Evolutionary conservation across 1,140 invertebrate genomes (phyloP), one percentile per base, ranked within the genome.

Genomic region (Lutraria rhynchaena): DNA sequence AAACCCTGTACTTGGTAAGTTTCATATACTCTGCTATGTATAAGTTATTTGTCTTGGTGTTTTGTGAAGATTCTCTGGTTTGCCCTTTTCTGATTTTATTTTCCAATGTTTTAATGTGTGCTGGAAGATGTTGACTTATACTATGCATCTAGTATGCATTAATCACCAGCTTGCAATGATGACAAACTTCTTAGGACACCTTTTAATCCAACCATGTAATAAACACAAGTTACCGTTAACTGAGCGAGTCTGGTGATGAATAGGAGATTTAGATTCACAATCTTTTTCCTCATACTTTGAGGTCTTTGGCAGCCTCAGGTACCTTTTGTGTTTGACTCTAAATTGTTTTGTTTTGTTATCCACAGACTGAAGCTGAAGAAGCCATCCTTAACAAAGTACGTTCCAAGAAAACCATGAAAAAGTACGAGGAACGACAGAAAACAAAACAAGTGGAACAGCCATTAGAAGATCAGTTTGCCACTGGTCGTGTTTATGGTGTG

Each of bases 381-480:
- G 96, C 96, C 88, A 95, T 97, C 70, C 94, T 99, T 58, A 98
- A 97, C 93, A 98, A 98, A 92, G 98, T 98, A 90, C 94, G 96
- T 82, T 98, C 97, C 77, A 97, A 98, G 91, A 99, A 98, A 92
- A 95, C 95, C 3, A 95, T 96, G 91, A 96, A 97, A 92, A 99
- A 99, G 93, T 99, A 99, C 92, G 95, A 97, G 91, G 94, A 95
- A 35, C 95, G 99, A 85, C 98, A 99, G 92, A 96, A 97, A 91
- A 94, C 95, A 60, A 96, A 97, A 44, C 98, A 98, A 93, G 97
- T 99, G 85, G 99, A 99, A 90, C 94, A 95, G 83, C 95, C 95
- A 77, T 89, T 99, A 51, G 97, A 99, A 93, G 98, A 99, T 93
- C 98, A 99, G 92, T 99, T 99, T 94, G 95, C 96, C 81, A 97